These are phyloP conservation scores for Sarcophaga subvicina DNA, from an alignment of 2,888 invertebrate genomes.

Conservation along the genomic window DNA sequence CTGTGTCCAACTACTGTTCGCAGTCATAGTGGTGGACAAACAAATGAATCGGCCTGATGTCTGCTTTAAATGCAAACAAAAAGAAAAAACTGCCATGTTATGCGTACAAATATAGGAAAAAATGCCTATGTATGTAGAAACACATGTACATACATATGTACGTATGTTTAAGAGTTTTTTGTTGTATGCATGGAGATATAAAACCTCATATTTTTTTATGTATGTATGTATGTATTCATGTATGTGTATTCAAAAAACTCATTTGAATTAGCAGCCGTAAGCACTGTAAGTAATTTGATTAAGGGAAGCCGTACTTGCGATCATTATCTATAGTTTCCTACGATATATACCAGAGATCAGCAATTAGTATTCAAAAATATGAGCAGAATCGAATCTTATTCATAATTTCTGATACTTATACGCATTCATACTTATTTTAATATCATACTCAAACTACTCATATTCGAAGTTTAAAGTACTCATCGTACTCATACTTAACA, in stretches of 20 bases:
- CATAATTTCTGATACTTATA: too few relatives aligned
- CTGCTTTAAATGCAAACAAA: background rate
- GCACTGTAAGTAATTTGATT: background rate
- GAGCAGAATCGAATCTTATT: too few relatives aligned
- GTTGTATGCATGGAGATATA: background rate
- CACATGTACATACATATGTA: background rate
- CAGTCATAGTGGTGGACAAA: background rate
- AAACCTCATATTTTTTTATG: background rate
- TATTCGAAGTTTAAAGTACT: too few relatives aligned
- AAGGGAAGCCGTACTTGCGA: background rate
- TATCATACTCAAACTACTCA: too few relatives aligned
- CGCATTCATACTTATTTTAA: too few relatives aligned
- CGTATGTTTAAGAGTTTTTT: background rate
- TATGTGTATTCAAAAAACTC: background rate
- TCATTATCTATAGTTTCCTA: too few relatives aligned
- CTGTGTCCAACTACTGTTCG: conserved; percentile 2
- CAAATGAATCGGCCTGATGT: background rate
- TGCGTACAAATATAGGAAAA: background rate
- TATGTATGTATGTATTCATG: background rate
- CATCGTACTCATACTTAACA: too few relatives aligned
- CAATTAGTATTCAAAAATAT: too few relatives aligned
- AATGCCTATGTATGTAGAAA: background rate
- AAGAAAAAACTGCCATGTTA: background rate
- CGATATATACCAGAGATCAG: too few relatives aligned
- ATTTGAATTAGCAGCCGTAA: background rate